Evolutionary conservation across 2,113 vertebrate species (phyloP), one percentile per base, ranked within the genome.

Genomic region (Plectropomus leopardus): DNA sequence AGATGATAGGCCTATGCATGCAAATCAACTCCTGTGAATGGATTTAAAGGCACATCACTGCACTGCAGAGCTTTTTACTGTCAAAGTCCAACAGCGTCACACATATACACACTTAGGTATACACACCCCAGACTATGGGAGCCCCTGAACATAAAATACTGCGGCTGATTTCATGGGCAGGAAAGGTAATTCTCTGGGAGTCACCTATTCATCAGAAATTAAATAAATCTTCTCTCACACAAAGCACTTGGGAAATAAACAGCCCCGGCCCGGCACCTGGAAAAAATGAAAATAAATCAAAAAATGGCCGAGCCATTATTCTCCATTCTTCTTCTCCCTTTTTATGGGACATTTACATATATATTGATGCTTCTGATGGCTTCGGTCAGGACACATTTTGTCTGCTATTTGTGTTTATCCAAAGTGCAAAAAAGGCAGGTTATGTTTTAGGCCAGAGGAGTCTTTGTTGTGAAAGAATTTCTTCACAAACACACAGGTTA

Each of bases 341-440:
- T 86, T 76, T 86, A 61, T 74, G 72, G 58, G 7, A 21, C 65
- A 92, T 92, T 92, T 89, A 81, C 92, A 93, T 92, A 81, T 92
- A 91, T 89, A 91, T 91, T 78, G 86, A 76, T 87, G 78, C 80
- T 69, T 70, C 58, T 86, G 81, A 79, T 58, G 51, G 23, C 70
- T 75, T 57, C 9, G 59, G 53, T 67, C 72, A 75, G 80, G 60
- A 81, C 71, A 68, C 68, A 19, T 78, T 82, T 36, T n/a, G 59
- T 68, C 57, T 14, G 19, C 47, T 74, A 55, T 68, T 78, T 50
- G 45, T 75, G 69, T 82, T 78, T 64, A 71, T 63, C 34, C 30
- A 36, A 40, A 63, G 57, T 34, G 48, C 1, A 51, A 5, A 64
- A 36, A 58, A 40, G 17, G 36, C 19, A 26, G 54, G 32, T 47